Evolutionary conservation across 2,797 vertebrate species (phyloP).

Genomic region (Halcyon smyrnensis): DNA sequence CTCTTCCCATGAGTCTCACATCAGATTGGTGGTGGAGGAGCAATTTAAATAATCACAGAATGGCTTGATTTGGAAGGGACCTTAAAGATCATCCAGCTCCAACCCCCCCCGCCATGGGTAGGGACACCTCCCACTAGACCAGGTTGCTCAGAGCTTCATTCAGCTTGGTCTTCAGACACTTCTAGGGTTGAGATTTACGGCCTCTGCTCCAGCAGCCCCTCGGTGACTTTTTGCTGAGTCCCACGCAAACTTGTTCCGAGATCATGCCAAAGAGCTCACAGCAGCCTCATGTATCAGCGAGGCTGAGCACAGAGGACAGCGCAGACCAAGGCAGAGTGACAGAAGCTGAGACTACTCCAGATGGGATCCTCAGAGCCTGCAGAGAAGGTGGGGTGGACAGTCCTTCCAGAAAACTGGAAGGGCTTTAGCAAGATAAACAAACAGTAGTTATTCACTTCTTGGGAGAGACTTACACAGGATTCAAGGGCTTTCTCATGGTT

Average conservation of each 20-base stretch:
- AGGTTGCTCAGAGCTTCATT: too few relatives aligned
- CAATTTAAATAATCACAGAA: neutral
- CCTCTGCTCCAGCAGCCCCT: neutral
- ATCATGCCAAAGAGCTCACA: rapidly evolving
- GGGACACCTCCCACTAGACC: too few relatives aligned
- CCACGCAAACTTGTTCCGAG: neutral
- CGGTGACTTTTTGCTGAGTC: neutral
- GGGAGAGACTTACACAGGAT: neutral
- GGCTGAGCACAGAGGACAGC: neutral
- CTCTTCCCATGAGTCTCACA: neutral
- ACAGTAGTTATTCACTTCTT: neutral
- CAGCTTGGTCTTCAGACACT: too few relatives aligned
- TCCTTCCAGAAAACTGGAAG: neutral
- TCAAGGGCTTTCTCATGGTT: constrained; percentile 13
- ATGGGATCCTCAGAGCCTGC: neutral
- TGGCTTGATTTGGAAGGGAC: too few relatives aligned
- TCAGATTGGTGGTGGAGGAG: neutral
- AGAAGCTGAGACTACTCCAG: neutral
- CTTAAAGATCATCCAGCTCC: too few relatives aligned
- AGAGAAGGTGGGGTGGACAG: neutral
- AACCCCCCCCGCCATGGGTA: too few relatives aligned
- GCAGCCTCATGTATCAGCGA: rapidly evolving
- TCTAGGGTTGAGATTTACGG: neutral
- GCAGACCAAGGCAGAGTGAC: neutral
- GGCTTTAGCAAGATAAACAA: neutral